These are phyloP conservation scores for Herpailurus yagouaroundi DNA, from an alignment of 2,113 vertebrate genomes.

Conservation along the genomic window DNA sequence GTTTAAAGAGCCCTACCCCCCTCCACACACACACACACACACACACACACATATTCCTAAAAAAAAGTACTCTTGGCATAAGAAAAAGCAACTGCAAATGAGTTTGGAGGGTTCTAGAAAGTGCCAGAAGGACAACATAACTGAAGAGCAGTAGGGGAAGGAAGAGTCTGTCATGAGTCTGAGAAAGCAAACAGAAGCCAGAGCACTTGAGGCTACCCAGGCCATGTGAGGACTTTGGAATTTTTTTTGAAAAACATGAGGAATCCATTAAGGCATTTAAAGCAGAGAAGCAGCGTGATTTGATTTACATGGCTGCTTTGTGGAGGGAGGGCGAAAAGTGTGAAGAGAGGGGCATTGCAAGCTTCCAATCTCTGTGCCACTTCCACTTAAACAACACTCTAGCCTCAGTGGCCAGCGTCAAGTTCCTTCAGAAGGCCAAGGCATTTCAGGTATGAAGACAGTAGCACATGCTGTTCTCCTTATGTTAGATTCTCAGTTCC, in stretches of 20 bases:
- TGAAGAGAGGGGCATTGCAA: background rate
- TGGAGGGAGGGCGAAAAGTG: background rate
- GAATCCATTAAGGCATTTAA: background rate
- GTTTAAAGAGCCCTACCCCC: accelerated
- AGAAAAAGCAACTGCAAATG: background rate
- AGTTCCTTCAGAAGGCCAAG: background rate
- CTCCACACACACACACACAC: too few species aligned
- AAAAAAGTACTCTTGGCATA: background rate
- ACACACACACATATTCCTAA: too few species aligned
- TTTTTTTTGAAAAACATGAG: background rate
- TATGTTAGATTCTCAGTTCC: background rate
- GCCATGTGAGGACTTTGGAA: background rate
- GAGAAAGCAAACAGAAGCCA: background rate
- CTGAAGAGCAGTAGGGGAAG: background rate
- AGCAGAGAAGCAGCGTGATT: background rate
- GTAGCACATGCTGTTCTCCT: background rate
- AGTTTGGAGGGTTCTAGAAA: background rate
- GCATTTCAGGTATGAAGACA: background rate
- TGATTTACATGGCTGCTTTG: background rate
- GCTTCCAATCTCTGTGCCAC: background rate
- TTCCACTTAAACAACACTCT: background rate
- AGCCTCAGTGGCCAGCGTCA: background rate
- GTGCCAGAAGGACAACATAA: background rate
- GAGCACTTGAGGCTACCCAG: background rate
- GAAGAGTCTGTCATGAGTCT: background rate